Base-by-base conservation (phyloP, 2,888 invertebrate genomes). In the Epinotia demarniana region DNA sequence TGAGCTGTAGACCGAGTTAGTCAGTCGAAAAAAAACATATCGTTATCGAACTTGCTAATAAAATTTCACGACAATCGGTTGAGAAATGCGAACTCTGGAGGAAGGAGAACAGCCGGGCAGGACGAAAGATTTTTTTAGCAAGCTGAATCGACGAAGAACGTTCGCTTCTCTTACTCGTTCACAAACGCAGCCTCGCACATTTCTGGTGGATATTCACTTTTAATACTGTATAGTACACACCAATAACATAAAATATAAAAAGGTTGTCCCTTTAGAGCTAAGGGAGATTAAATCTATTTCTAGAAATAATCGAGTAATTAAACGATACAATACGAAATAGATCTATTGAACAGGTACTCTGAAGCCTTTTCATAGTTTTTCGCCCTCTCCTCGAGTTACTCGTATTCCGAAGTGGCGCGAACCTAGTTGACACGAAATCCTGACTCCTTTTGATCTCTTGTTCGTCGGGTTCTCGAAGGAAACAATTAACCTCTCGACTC, bases 381-480 rank as follows among this genome's bases (percentile, higher is more conserved):
- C 49, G 60, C 60, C 39, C 18, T n/a, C 43, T 19, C 58, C 43
- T 18, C 79, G 78, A 78, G n/a, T 77, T 62, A 69, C 75, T n/a
- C 77, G 80, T 57, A 72, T 62, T 23, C 55, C 80, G 81, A 81
- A 82, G 78, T 76, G 58, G 23, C 73, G 77, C 75, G 80, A 79
- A 78, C 72, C 27, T 39, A 74, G 77, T 80, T 83, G 79, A 80
- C 78, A 78, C 76, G 76, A 64, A 75, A 79, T 80, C 82, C 78
- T 69, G 70, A 55, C 55, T 39, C 43, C 62, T 67, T 69, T 78
- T 78, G 78, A 81, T 78, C 77, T 82, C 33, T 66, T 49, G 39
- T 66, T 60, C 63, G n/a, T 64, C 53, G 39, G n/a, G 43, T 58
- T 57, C 62, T 49, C 8, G 18, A 18, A 27, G 68, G 46, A 46